A percentile compares a stretch with the other conserved stretches of the same genome.
phyloP scores from a whole-genome alignment of 2,888 invertebrate genomes.

The Gari tellinella region DNA sequence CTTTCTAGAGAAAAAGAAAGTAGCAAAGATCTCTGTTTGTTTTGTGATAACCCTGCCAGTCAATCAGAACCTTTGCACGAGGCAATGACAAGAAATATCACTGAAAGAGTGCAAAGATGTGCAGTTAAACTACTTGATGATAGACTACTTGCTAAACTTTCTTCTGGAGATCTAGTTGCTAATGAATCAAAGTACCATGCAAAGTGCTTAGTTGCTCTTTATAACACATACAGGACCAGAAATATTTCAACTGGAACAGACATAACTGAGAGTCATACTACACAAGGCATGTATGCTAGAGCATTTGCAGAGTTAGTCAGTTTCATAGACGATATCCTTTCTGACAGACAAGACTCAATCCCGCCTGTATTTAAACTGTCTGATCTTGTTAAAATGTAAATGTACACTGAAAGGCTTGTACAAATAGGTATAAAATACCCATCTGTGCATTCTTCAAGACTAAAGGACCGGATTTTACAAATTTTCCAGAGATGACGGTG shows the following conservation, averaged over 20 bases:
- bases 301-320: conserved; percentile 8
- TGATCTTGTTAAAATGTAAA: neutral
- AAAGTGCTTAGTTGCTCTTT: no score
- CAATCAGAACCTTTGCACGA: neutral
- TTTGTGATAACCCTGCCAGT: conserved; percentile 6
- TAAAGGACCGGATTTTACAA: conserved; percentile 3
- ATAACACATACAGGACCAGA: no score
- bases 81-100: neutral
- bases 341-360: neutral
- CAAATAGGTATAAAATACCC: neutral
- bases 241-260: no score
- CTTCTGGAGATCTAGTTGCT: no score
- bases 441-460: neutral
- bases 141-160: neutral
- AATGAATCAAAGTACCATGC: no score
- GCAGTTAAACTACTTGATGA: neutral
- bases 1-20: no score
- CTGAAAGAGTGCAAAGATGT: neutral
- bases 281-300: neutral
- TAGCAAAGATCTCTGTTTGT: no score
- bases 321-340: conserved; percentile 1
- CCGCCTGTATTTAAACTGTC: conserved; percentile 13
- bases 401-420: neutral
- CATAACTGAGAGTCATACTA: no score
- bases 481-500: neutral